These are phyloP conservation scores for Wiebesia pumilae DNA, from an alignment of 1,140 invertebrate genomes.

Conservation along the genomic window DNA sequence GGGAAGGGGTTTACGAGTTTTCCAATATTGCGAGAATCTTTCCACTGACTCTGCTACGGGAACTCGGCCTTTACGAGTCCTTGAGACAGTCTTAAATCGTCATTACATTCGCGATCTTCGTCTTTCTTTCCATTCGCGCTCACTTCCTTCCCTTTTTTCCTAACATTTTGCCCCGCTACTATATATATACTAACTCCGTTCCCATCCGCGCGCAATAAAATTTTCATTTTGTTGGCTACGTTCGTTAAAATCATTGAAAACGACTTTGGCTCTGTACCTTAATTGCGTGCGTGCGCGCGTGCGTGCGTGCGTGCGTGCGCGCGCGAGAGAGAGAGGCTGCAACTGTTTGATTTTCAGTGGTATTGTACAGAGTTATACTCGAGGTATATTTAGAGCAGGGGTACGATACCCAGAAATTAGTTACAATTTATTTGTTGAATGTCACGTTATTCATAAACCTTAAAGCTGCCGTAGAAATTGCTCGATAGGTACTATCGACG, in stretches of 20 bases:
- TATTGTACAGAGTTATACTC: too few relatives aligned
- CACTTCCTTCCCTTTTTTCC: background rate
- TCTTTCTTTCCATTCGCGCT: slow-evolving; percentile 25
- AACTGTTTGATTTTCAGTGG: slow-evolving; percentile 27
- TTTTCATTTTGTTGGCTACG: slow-evolving; percentile 40
- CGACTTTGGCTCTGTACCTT: background rate
- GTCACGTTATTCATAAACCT: too few relatives aligned
- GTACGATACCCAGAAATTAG: too few relatives aligned
- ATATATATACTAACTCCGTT: background rate
- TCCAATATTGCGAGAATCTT: slow-evolving; percentile 64
- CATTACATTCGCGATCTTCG: slow-evolving; percentile 51
- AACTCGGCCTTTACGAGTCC: slow-evolving; percentile 59
- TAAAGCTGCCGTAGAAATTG: too few relatives aligned
- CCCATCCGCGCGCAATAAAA: slow-evolving; percentile 45
- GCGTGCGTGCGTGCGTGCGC: too few relatives aligned
- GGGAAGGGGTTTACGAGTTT: slow-evolving; percentile 59
- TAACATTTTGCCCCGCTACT: too few relatives aligned
- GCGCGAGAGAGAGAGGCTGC: background rate
- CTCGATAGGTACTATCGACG: too few relatives aligned
- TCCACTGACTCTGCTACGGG: slow-evolving; percentile 51
- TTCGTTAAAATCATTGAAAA: slow-evolving; percentile 47
- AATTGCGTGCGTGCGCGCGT: background rate
- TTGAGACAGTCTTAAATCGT: slow-evolving; percentile 61
- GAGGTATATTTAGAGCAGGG: background rate
- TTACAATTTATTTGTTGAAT: too few relatives aligned